Percentiles rank a stretch among this genome's conserved stretches.
Evolutionary conservation across 2,888 invertebrate genomes (phyloP).

Genomic region (Chesias legatella): DNA sequence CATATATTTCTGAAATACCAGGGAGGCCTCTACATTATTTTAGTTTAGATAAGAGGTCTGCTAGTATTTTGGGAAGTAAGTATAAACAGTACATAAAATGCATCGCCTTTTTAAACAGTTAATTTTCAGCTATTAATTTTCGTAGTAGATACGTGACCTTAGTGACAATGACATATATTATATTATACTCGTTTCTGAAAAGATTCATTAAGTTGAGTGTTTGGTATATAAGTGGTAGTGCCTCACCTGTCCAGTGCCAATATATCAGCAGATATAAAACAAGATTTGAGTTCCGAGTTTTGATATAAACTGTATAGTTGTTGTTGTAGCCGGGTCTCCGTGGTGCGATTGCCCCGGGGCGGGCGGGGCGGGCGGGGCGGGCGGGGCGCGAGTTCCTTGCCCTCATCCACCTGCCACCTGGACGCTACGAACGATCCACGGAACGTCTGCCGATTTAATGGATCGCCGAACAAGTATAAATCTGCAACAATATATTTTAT

Average conservation of each 20-base stretch:
- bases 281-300: constrained; percentile 86
- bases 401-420: constrained; percentile 84
- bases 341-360: constrained; percentile 85
- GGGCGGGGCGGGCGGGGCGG: constrained; percentile 85
- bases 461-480: constrained; percentile 86
- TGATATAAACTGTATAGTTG: constrained; percentile 87
- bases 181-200: too few relatives aligned
- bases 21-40: too few relatives aligned
- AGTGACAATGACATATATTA: too few relatives aligned
- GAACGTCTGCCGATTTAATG: constrained; percentile 89
- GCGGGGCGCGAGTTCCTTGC: constrained; percentile 83
- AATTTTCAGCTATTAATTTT: neutral
- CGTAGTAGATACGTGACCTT: too few relatives aligned
- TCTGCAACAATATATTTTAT: constrained; percentile 74
- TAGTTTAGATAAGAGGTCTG: neutral
- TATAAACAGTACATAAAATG: too few relatives aligned
- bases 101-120: too few relatives aligned
- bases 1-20: too few relatives aligned
- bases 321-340: constrained; percentile 87
- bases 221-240: neutral
- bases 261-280: constrained; percentile 89
- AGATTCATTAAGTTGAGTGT: too few relatives aligned
- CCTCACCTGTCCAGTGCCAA: constrained; percentile 91
- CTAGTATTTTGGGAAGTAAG: too few relatives aligned
- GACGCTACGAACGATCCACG: constrained; percentile 90